Evolutionary conservation across 2,888 invertebrate species (phyloP).

Genomic region (Drosophila recens): DNA sequence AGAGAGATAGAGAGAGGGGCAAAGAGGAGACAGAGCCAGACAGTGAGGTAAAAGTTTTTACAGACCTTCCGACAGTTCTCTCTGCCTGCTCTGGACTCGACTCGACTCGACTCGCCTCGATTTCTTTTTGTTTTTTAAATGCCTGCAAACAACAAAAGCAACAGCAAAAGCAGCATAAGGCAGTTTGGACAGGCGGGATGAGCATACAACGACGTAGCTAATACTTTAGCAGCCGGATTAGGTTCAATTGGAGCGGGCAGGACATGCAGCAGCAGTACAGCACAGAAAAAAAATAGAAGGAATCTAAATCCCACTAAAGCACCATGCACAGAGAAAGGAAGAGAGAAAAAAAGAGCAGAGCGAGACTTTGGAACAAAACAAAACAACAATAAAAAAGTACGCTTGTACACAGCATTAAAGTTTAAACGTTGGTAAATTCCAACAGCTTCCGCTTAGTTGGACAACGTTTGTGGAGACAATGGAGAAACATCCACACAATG

Average conservation of each 20-base stretch:
- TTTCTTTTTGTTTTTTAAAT: conserved; percentile 64
- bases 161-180: conserved; percentile 77
- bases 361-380: conserved; percentile 22
- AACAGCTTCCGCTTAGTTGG: conserved; percentile 78
- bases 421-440: conserved; percentile 79
- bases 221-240: conserved; percentile 81
- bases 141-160: conserved; percentile 79
- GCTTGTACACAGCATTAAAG: conserved; percentile 78
- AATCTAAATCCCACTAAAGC: conserved; percentile 48
- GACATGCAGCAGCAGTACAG: conserved; percentile 11
- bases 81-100: conserved; percentile 2
- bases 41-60: conserved; percentile 68
- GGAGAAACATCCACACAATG: conserved; percentile 28
- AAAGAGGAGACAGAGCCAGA: conserved; percentile 32
- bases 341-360: conserved; percentile 6
- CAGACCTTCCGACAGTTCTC: conserved; percentile 48
- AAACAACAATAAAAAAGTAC: conserved; percentile 57
- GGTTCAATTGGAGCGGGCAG: conserved; percentile 75
- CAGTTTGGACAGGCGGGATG: conserved; percentile 80
- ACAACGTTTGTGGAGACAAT: conserved; percentile 51
- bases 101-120: conserved; percentile 28
- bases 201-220: conserved; percentile 79
- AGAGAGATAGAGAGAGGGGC: no score
- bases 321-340: conserved; percentile 8
- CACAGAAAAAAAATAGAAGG: conserved; percentile 26